phyloP scores from a whole-genome alignment of 2,888 invertebrate species.

The Cataglyphis altisquamis region DNA sequence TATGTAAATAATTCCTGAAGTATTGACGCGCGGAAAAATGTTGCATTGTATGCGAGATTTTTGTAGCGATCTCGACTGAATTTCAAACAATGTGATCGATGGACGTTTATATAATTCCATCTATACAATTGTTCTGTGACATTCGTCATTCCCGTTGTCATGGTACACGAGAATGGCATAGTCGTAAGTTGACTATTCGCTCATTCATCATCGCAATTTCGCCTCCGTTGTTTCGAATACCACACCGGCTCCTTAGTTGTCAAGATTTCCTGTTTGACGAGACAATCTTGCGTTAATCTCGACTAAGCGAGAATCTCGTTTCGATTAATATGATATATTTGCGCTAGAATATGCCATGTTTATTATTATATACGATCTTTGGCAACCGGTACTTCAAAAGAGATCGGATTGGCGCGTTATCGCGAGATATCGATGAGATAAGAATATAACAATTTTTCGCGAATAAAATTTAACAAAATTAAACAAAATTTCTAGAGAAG shows the following conservation, averaged over 20 bases:
- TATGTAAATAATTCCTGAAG: background rate
- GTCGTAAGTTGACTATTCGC: slow-evolving; percentile 15
- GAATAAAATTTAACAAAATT: background rate
- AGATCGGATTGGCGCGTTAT: slow-evolving; percentile 32
- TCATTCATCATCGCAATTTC: slow-evolving; percentile 40
- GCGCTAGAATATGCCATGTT: background rate
- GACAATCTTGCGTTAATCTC: slow-evolving; percentile 14
- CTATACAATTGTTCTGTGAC: background rate
- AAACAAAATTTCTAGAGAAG: background rate
- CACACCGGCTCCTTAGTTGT: slow-evolving; percentile 4
- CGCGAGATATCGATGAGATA: background rate
- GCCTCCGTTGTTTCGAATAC: slow-evolving; percentile 42
- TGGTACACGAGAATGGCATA: slow-evolving; percentile 9
- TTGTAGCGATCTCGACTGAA: background rate
- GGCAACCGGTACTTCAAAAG: slow-evolving; percentile 62
- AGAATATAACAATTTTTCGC: slow-evolving; percentile 14
- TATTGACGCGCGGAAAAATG: background rate
- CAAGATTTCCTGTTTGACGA: slow-evolving; percentile 12
- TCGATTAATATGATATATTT: background rate
- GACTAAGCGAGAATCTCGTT: background rate
- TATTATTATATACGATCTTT: slow-evolving; percentile 44
- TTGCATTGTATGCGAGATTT: slow-evolving; percentile 10
- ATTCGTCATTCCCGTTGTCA: slow-evolving; percentile 23
- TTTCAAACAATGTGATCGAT: slow-evolving; percentile 17
- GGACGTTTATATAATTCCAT: slow-evolving; percentile 6